These are phyloP conservation scores for Microcebus griseorufus DNA, from an alignment of 2,113 vertebrate species.

Conservation along the genomic window DNA sequence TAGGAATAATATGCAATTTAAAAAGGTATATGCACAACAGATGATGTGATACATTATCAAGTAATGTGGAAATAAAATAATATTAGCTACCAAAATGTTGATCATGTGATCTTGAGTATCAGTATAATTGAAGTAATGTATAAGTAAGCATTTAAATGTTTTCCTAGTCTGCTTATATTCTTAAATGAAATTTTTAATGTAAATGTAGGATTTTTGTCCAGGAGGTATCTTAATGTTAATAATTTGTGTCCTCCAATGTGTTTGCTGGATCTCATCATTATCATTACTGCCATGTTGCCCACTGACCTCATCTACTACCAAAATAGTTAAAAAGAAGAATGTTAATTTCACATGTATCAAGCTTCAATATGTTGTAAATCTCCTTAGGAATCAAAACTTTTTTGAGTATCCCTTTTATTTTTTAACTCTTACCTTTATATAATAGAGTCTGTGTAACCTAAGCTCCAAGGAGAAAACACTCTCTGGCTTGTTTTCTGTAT, in stretches of 20 bases:
- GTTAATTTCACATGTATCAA: neutral
- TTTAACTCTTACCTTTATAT: neutral
- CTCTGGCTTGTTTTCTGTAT: neutral
- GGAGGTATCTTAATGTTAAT: neutral
- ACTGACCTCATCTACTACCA: neutral
- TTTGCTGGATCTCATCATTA: neutral
- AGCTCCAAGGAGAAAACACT: neutral
- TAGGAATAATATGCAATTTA: neutral
- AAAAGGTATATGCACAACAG: neutral
- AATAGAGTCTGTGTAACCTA: neutral
- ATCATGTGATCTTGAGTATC: neutral
- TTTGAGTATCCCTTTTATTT: neutral
- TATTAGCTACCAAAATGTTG: neutral
- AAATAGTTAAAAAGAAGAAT: neutral
- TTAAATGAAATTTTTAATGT: neutral
- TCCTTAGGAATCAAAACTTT: neutral
- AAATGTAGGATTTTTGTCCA: neutral
- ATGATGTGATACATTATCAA: neutral
- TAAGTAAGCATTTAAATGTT: neutral
- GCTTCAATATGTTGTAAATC: neutral
- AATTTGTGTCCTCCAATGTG: neutral
- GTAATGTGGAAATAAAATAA: neutral
- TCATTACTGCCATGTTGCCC: neutral
- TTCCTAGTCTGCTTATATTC: neutral
- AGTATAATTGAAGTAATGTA: constrained; percentile 32